Base-by-base conservation (phyloP, 2,113 vertebrate species). In the Ptychochromis oligacanthus region DNA sequence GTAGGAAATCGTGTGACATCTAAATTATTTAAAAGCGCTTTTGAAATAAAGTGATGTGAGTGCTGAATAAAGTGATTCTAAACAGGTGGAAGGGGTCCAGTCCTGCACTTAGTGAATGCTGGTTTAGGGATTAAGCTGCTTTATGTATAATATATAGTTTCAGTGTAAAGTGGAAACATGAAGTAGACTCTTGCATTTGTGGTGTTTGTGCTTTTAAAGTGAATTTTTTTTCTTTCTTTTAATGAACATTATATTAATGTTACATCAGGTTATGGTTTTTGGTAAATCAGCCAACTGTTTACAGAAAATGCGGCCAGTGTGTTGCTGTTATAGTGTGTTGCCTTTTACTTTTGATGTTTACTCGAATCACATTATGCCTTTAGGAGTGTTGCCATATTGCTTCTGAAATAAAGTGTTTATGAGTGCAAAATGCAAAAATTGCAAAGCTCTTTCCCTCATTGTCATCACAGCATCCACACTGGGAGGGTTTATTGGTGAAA, bases 41-140 rank as follows among this genome's bases (percentile, higher is more conserved):
- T 40, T 54, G 14, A 54, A 59, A 81, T 58, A 7, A 87, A 77
- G 52, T 79, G 77, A 83, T 65, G 38, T n/a, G 43, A 74, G 62
- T 61, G 82, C 75, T 78, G 26, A 77, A 49, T 76, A 38, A 58
- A 22, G 28, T 85, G 1, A 38, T 77, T 83, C 60, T 75, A 31
- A 72, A 58, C 80, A 82, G 88, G 83, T 88, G 77, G 49, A 62
- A 67, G 74, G 85, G 89, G 31, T 65, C 26, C 57, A 65, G 59
- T 85, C 56, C 18, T 85, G 85, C 77, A 82, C 70, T 75, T 81
- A 36, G 26, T 49, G 20, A 34, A 81, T 65, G 74, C 82, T 83
- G 87, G 84, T 86, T 88, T 87, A 81, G 87, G 86, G 86, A 88
- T 85, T 59, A 65, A 60, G 88, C 87, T 90, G 85, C 80, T 92